Percentiles rank a stretch among this genome's conserved stretches.
Evolutionary conservation across 2,113 vertebrate species (phyloP).

Genomic region (Oncorhynchus clarkii): DNA sequence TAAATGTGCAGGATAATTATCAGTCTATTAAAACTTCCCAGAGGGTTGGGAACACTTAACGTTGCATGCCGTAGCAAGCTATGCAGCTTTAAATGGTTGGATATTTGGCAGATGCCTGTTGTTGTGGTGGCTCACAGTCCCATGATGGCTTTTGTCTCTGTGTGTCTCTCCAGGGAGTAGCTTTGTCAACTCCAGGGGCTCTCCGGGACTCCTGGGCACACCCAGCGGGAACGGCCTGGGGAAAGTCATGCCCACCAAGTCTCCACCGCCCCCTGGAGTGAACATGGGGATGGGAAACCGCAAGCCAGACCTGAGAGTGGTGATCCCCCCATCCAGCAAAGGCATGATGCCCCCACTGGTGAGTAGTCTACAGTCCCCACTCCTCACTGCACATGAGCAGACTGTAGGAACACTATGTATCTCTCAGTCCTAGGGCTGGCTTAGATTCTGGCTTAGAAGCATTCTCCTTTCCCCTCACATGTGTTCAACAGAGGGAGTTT

Average conservation of each 20-base stretch:
- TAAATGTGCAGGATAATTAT: slow-evolving; percentile 77
- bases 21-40: slow-evolving; percentile 79
- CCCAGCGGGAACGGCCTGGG: slow-evolving; percentile 87
- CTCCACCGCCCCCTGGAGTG: slow-evolving; percentile 89
- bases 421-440: slow-evolving; percentile 47
- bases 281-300: slow-evolving; percentile 88
- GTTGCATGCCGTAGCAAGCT: slow-evolving; percentile 60
- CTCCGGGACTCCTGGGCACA: slow-evolving; percentile 85
- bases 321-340: slow-evolving; percentile 97
- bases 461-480: neutral
- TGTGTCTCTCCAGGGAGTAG: slow-evolving; percentile 85
- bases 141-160: slow-evolving; percentile 42
- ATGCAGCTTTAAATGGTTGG: slow-evolving; percentile 48
- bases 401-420: slow-evolving; percentile 31
- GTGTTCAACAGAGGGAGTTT: slow-evolving; percentile 3
- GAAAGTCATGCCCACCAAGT: slow-evolving; percentile 96
- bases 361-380: slow-evolving; percentile 61
- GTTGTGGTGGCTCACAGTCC: slow-evolving; percentile 56
- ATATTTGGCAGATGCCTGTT: slow-evolving; percentile 60
- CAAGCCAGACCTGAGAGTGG: slow-evolving; percentile 95
- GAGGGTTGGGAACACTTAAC: slow-evolving; percentile 75
- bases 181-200: slow-evolving; percentile 92
- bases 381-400: slow-evolving; percentile 40
- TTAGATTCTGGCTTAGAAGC: slow-evolving; percentile 3
- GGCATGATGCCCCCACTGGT: slow-evolving; percentile 98